These are phyloP conservation scores for Mobula hypostoma DNA, from an alignment of 2,113 vertebrate species.

Conservation along the genomic window DNA sequence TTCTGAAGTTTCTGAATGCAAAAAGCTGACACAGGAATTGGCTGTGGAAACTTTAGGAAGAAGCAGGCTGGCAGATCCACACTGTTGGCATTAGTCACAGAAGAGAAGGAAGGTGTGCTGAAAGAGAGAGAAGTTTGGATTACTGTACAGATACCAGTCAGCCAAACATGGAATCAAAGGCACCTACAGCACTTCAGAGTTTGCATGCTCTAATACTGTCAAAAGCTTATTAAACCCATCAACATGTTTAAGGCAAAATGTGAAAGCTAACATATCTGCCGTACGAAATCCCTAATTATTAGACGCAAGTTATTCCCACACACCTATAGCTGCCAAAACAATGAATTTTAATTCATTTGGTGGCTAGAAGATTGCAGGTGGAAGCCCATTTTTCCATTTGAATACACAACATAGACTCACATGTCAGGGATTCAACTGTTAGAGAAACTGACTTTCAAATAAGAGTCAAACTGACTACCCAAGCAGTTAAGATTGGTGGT, in stretches of 20 bases:
- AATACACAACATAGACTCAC: not conserved
- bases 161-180: not conserved
- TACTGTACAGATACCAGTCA: not conserved
- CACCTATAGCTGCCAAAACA: not conserved
- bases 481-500: not conserved
- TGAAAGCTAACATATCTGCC: not conserved
- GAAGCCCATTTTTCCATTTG: not conserved
- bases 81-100: slow-evolving; percentile 88
- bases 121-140: slow-evolving; percentile 35
- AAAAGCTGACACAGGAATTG: slow-evolving; percentile 83
- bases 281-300: not conserved
- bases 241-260: not conserved
- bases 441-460: not conserved
- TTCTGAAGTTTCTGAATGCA: slow-evolving; percentile 85
- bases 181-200: not conserved
- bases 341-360: not conserved
- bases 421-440: not conserved
- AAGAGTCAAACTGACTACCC: not conserved
- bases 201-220: not conserved
- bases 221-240: not conserved
- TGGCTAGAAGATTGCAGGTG: not conserved
- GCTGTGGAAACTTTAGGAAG: slow-evolving; percentile 86
- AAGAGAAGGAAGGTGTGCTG: slow-evolving; percentile 85
- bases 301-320: not conserved
- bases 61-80: slow-evolving; percentile 94